Conservation (phyloP, 1,140 invertebrate species). For the Holcopasites calliopsidis region DNA sequence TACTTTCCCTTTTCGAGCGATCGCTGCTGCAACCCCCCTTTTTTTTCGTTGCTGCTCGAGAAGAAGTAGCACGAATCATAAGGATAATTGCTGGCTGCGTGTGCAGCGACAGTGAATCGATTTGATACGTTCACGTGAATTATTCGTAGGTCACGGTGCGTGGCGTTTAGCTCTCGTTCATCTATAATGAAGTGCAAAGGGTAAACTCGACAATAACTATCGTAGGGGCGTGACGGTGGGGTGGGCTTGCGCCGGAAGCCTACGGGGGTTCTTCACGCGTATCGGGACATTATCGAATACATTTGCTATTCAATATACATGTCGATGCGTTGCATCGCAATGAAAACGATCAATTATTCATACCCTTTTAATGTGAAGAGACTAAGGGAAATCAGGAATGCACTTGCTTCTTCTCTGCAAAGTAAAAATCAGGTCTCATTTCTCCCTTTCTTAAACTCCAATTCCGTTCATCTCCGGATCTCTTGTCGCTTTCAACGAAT, state of each 20-base stretch:
- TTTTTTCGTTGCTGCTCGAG: no score
- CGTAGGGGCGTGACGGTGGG: conserved; percentile 22
- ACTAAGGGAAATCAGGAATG: no score
- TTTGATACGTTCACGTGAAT: conserved; percentile 15
- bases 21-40: no score
- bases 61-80: no score
- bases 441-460: no score
- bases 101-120: not conserved
- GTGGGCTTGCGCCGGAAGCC: not conserved
- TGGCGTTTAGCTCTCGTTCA: conserved; percentile 12
- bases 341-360: not conserved
- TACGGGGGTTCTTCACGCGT: conserved; percentile 2
- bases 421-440: no score
- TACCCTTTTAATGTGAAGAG: no score
- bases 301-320: not conserved
- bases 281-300: not conserved
- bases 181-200: conserved; percentile 36
- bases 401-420: no score
- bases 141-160: conserved; percentile 17
- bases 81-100: no score
- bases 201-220: conserved; percentile 26
- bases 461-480: no score
- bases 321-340: not conserved
- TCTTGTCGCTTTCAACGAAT: no score
- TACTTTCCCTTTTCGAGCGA: no score